Base-by-base conservation (phyloP, 1,140 invertebrate genomes). In the Zaprionus taronus region DNA sequence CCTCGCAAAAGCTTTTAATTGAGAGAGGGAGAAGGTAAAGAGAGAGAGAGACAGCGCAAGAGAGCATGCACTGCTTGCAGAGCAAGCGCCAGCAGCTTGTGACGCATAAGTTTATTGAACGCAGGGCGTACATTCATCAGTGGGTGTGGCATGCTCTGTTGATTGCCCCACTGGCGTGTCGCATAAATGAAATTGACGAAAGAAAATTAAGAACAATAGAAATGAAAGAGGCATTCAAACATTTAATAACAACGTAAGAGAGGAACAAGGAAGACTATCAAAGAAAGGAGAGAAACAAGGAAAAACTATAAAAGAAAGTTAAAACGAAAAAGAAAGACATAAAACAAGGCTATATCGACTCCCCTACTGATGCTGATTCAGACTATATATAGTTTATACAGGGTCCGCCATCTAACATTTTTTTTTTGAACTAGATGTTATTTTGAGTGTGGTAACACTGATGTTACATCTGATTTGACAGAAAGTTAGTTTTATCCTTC, bases 81-180 rank as follows among this genome's bases (percentile, higher is more conserved):
- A 26, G 17, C 44, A 6, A 41, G 41, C 58, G 63, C 76, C 71
- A 85, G 38, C 38, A 41, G 38, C 38, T 41, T 41, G 47, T 51
- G 47, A 51, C 83, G 83, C 83, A 87, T 73, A 55, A 60, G 77
- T 84, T 84, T 69, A 80, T 84, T 79, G 60, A 75, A 63, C 67
- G 20, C 20, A 22, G 17, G 67, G 58, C 38, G 57, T 14, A 15
- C 7, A 9, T n/a, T 9, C 41, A 47, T 3, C 1, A 20, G 36
- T 36, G 41, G 65, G 77, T 77, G 81, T 84, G 77, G 36, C 76
- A 55, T 1, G 47, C 47, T 22, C 47, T 51, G 47, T 51, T 51
- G 47, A 51, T 51, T 51, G 47, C 44, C n/a, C 44, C 17, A 11
- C 44, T 49, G 17, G 44, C 9, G 44, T 22, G 17, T 14, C 20